These are phyloP conservation scores for Orius insidiosus DNA, from an alignment of 1,140 invertebrate genomes.

Conservation along the genomic window DNA sequence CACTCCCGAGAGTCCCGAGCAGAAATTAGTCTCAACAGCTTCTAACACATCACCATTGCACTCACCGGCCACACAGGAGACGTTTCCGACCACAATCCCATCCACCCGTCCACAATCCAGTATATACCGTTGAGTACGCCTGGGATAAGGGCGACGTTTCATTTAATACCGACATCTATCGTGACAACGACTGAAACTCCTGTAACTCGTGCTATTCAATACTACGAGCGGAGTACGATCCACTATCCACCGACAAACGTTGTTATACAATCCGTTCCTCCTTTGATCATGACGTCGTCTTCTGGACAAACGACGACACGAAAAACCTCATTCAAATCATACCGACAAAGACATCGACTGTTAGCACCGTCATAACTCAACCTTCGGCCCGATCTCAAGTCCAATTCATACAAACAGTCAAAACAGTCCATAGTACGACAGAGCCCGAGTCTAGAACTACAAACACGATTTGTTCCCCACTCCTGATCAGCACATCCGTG, in stretches of 20 bases:
- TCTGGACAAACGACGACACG: constrained; percentile 15
- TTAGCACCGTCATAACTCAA: constrained; percentile 13
- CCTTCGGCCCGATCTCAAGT: constrained; percentile 15
- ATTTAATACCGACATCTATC: constrained; percentile 16
- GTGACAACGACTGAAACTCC: constrained; percentile 11
- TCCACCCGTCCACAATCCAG: constrained; percentile 23
- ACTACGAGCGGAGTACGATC: constrained; percentile 19
- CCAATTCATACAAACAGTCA: constrained; percentile 18
- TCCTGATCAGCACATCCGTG: constrained; percentile 61
- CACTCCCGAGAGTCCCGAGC: constrained; percentile 22
- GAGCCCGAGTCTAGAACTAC: constrained; percentile 11
- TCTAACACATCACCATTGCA: constrained; percentile 18
- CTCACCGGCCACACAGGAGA: constrained; percentile 13
- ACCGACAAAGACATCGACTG: constrained; percentile 11
- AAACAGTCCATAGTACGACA: constrained; percentile 16
- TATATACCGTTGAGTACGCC: constrained; percentile 18
- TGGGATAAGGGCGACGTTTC: constrained; percentile 16
- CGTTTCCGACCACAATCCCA: constrained; percentile 21
- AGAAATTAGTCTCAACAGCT: constrained; percentile 18
- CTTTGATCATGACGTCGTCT: constrained; percentile 20
- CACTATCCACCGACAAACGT: constrained; percentile 22
- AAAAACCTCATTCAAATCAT: constrained; percentile 15
- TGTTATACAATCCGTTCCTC: constrained; percentile 21
- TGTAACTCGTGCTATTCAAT: constrained; percentile 20
- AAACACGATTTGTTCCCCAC: constrained; percentile 16